Evolutionary conservation across 2,888 invertebrate genomes (phyloP), one percentile per base, ranked within the genome.

Genomic region (Nymphalis polychloros): DNA sequence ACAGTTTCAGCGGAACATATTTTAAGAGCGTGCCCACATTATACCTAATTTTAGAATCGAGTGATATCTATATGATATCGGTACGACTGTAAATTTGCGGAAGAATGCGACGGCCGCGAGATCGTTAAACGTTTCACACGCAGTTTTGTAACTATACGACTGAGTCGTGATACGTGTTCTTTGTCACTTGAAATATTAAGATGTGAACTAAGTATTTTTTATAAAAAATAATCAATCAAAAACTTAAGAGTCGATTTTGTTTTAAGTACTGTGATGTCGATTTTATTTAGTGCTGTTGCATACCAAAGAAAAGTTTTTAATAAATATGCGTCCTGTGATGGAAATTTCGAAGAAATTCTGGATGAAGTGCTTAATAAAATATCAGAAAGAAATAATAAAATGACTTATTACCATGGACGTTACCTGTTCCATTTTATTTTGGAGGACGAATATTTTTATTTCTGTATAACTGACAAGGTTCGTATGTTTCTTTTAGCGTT

Each of bases 391-490:
- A 95, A 97, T 90, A 95, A 96, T 71, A 98, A 97, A 86, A 94
- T 98, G 79, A 98, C 98, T 1, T 98, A 98, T 81, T 95, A 96
- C 0, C 98, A 91, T 66, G 90, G 91, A 67, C 80, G 79, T 59
- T 89, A 89, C 72, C 79, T 92, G 67, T 97, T 98, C 79, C 98
- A 98, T 82, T 98, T 98, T 80, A 94, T 97, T 69, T 94, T 94
- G 78, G 97, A 98, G 79, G 94, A 96, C 81, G 93, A 94, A 72
- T 94, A 97, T 72, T 94, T 97, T 75, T 98, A 97, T 84, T 95
- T 98, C 92, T 98, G 98, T 82, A 97, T 98, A 68, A 97, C 98
- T 47, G 98, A 98, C 87, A 97, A 96, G 93, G 97, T 97, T 93
- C 94, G 95, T 93, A 78, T 49, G 19, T 41, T 13, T 57, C 19